Evolutionary conservation across 2,797 vertebrate genomes (phyloP), one percentile per base, ranked within the genome.

Genomic region (Platalea minor): DNA sequence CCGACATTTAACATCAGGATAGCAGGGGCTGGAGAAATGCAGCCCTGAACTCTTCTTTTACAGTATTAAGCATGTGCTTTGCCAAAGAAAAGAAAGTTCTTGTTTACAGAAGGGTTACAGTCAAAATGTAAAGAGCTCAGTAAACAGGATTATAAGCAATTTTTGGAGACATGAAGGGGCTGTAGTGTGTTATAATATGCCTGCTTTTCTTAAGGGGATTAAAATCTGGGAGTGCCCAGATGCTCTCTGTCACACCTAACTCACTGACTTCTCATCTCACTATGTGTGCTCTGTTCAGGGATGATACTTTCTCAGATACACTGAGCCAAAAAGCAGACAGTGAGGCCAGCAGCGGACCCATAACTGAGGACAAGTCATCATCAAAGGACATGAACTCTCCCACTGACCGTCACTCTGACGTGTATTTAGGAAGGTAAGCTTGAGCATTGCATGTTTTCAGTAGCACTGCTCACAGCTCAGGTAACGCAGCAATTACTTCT

Each of bases 291-390:
- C 85, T 93, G 64, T 91, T 93, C 98, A 99, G 99, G 98, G 99
- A 99, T 83, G 99, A 99, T 96, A 98, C 98, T 16, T 99, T 99
- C 98, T 99, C 99, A 9, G 99, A 99, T 97, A 99, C 99, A 21
- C 97, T 99, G 98, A 99, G 99, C 98, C 99, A 99, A 96, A 99
- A 99, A 97, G 99, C 99, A 8, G 99, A 99, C 98, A 99, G 99
- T 8, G 99, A 99, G 97, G 99, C 99, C 93, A 99, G 99, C 98
- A 99, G 99, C 3, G 99, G 99, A 65, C 99, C 99, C 9, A 97
- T 98, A 25, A 98, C 98, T 3, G 99, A 99, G 19, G 99, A 99
- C 75, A 99, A 99, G 97, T 98, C 98, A 68, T 99, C 99, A 4
- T 99, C 98, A 51, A 99, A 99, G 98, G 99, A 99, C 95, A 97